Evolutionary conservation across 1,140 invertebrate genomes (phyloP).

Genomic region (Monochamus saltuarius): DNA sequence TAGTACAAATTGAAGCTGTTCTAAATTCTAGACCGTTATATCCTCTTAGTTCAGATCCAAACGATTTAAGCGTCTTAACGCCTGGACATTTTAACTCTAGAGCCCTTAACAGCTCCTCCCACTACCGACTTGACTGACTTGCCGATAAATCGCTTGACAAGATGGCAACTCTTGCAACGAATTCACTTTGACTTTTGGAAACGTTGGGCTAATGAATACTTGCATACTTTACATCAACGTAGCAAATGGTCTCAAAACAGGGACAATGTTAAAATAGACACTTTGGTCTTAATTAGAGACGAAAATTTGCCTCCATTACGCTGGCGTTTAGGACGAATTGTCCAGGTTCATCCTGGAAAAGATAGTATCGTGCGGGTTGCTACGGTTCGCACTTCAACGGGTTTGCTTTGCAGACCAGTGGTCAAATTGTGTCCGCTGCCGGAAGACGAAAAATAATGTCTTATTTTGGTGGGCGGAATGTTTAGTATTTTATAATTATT

Average conservation of each 20-base stretch:
- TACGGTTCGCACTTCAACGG: not conserved
- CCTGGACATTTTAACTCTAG: not conserved
- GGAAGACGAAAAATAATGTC: too few species aligned
- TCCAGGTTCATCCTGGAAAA: slow-evolving; percentile 23
- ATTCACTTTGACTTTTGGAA: not conserved
- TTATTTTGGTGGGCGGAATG: too few species aligned
- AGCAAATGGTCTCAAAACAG: not conserved
- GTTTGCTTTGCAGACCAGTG: too few species aligned
- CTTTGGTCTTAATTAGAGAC: slow-evolving; percentile 32
- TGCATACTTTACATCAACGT: not conserved
- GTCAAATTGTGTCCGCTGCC: too few species aligned
- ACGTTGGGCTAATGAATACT: not conserved
- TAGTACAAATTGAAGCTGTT: not conserved
- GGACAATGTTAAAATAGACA: slow-evolving; percentile 21
- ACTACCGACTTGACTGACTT: too few species aligned
- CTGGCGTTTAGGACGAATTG: slow-evolving; percentile 41
- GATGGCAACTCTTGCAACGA: not conserved
- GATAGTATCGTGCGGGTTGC: slow-evolving; percentile 28
- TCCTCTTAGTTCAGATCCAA: not conserved
- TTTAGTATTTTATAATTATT: too few species aligned
- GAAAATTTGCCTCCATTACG: slow-evolving; percentile 27
- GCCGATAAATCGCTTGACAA: too few species aligned
- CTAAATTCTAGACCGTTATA: not conserved
- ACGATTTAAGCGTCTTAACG: not conserved
- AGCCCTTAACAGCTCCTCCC: too few species aligned